Conservation (phyloP, 2,888 invertebrate genomes). For the Asteroscopus sphinx region DNA sequence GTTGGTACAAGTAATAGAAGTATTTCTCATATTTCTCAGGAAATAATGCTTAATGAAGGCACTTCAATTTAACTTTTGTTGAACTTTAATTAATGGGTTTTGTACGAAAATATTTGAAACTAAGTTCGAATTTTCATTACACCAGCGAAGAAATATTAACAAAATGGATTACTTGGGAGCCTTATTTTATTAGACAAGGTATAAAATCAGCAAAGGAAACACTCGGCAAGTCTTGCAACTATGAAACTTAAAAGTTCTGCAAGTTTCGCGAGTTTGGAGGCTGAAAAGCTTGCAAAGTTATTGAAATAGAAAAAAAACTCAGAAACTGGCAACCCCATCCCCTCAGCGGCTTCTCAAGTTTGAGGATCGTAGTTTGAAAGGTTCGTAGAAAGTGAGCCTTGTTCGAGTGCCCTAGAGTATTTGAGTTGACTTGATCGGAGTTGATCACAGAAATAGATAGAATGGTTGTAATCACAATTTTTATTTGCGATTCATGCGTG, state of each 20-base stretch:
- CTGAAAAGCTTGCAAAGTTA: conserved; percentile 29
- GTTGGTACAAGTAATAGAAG: background rate
- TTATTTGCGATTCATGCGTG: too few species aligned
- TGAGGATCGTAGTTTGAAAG: conserved; percentile 45
- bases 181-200: conserved; percentile 32
- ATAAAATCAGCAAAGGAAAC: conserved; percentile 22
- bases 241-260: conserved; percentile 44
- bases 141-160: conserved; percentile 18
- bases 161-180: conserved; percentile 26
- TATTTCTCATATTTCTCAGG: conserved; percentile 6
- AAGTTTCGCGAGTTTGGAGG: conserved; percentile 31
- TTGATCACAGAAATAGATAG: too few species aligned
- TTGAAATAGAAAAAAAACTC: conserved; percentile 52
- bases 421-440: conserved; percentile 51
- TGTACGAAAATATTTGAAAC: conserved; percentile 34
- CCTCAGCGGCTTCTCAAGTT: conserved; percentile 38
- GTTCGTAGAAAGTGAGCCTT: conserved; percentile 31
- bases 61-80: conserved; percentile 39
- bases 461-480: too few species aligned
- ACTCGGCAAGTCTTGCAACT: conserved; percentile 28
- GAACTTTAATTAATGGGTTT: conserved; percentile 42
- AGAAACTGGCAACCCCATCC: conserved; percentile 31
- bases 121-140: conserved; percentile 45
- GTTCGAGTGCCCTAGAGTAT: conserved; percentile 33
- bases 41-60: conserved; percentile 23